Base-by-base conservation (phyloP, 2,113 vertebrate species). In the Siniperca knerii region DNA sequence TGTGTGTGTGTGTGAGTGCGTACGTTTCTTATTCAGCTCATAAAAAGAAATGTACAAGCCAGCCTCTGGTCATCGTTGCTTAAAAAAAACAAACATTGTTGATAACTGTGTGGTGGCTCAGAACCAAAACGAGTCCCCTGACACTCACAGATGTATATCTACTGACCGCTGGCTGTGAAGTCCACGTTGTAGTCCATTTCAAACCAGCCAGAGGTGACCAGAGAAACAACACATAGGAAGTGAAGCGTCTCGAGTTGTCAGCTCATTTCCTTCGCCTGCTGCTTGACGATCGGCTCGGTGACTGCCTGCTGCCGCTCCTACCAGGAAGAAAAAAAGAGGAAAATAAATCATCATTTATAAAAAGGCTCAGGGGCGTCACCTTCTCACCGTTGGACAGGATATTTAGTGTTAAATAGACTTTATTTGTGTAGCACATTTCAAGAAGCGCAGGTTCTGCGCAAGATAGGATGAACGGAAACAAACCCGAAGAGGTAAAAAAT, bases 211-310 rank as follows among this genome's bases (percentile, higher is more conserved):
- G 46, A 46, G 20, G 46, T 12, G 44, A 46, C 44, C 18, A 44
- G n/a, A 29, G 10, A 46, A 35, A 84, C 65, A 35, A 25, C 25
- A 42, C 42, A 67, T 64, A 62, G 44, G 66, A 20, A 29, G 52
- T 15, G 64, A 44, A 25, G 72, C 7, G 3, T 57, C 37, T 60
- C 33, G 6, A 20, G 72, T 2, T 8, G 6, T n/a, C 1, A 2
- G 16, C 29, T 95, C 85, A 96, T 81, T 93, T 96, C 78, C 91
- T 95, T 3, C 84, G 89, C 35, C 93, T 83, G 90, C 79, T 86
- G 84, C 82, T 68, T 0, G 93, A 91, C 0, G 92, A 91, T 85
- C 88, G 89, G 81, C 88, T 92, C 1, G 90, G 89, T 2, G 94
- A 95, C 81, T 42, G 88, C 52, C 92, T 89, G 88, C 71, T 92